Evolutionary conservation across 2,113 vertebrate species (phyloP).

Genomic region (Forbesichthys agassizii): DNA sequence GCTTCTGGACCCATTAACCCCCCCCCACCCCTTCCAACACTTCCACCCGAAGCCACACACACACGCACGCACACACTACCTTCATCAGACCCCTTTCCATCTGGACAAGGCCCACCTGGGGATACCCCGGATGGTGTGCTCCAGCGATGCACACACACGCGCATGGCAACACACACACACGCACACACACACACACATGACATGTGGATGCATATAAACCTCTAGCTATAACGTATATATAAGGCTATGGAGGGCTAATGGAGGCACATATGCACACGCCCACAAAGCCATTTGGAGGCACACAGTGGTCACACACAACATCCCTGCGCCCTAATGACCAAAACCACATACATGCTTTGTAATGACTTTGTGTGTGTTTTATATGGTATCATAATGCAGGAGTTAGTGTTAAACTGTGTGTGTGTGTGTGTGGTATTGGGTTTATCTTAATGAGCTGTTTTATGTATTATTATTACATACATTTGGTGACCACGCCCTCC

Average conservation of each 20-base stretch:
- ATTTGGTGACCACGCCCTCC: constrained; percentile 98
- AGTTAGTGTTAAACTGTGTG: neutral
- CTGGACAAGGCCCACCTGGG: constrained; percentile 79
- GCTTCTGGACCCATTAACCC: constrained; percentile 84
- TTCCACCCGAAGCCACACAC: neutral
- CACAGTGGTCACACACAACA: neutral
- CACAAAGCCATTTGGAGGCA: constrained; percentile 1
- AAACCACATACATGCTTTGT: constrained; percentile 32
- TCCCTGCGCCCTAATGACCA: constrained; percentile 47
- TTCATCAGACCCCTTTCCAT: constrained; percentile 74
- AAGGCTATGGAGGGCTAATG: neutral
- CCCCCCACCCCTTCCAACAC: neutral
- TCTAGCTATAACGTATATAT: neutral
- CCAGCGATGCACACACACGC: constrained; percentile 18
- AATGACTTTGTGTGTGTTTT: constrained; percentile 44
- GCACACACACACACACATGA: constrained; percentile 10
- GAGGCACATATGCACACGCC: neutral
- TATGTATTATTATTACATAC: constrained; percentile 73
- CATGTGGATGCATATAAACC: neutral
- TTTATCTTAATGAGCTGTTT: neutral
- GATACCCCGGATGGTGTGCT: constrained; percentile 32
- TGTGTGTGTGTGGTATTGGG: neutral
- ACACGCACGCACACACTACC: neutral
- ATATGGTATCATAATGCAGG: constrained; percentile 20
- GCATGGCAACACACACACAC: neutral